Evolutionary conservation across 2,888 invertebrate species (phyloP), one percentile per base, ranked within the genome.

Genomic region (Acanthopleura granulata): DNA sequence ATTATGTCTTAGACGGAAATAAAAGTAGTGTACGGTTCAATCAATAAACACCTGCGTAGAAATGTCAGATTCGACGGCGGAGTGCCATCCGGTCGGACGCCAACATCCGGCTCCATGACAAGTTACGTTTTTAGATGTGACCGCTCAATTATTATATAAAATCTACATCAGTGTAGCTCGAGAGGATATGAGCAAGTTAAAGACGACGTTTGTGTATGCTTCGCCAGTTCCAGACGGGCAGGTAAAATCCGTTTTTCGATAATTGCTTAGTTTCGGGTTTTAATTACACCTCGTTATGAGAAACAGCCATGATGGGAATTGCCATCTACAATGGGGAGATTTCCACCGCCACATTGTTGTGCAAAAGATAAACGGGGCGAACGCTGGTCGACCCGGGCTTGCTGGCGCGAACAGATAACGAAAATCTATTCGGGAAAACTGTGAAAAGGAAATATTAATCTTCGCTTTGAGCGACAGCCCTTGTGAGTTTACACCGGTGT

Each of bases 271-370:
- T 18, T n/a, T 57, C 22, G 22, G 57, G 22, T 57, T 57, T 57
- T 57, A 57, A 57, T 57, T 57, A 57, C 57, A 57, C 3, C 57
- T 57, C 57, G n/a, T 57, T 57, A 57, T 18, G n/a, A 22, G 57
- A 22, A 57, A 57, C 18, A 3, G 6, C 18, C 57, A 22, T n/a
- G 57, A 22, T 57, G 57, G 18, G 12, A n/a, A 22, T 12, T n/a
- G 18, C n/a, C 57, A 22, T 6, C 18, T 22, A 22, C n/a, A 57
- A n/a, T 57, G 12, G n/a, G 57, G 40, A 40, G 40, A 40, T 40
- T 40, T 40, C 40, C 40, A 40, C 40, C 40, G 40, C 40, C 12
- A 4, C 57, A 18, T 18, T 22, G 57, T 57, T 57, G 57, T 57
- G 57, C 22, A 22, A 57, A 22, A 57, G 57, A 57, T 57, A 57